These are phyloP conservation scores for Dicentrarchus labrax DNA, from an alignment of 2,113 vertebrate species.

Conservation along the genomic window DNA sequence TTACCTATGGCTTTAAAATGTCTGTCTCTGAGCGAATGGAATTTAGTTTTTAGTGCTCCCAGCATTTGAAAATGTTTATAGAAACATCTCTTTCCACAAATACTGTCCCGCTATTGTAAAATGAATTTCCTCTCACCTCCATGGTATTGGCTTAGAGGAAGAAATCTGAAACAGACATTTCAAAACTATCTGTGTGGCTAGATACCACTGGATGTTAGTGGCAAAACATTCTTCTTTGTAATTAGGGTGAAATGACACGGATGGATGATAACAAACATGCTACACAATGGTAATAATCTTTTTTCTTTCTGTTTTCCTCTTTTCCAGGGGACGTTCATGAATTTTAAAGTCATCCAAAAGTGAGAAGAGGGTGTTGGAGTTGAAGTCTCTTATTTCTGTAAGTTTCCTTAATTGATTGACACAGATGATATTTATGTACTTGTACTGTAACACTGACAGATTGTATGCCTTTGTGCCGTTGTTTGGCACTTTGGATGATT, in stretches of 20 bases:
- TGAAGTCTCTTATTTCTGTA: slow-evolving; percentile 71
- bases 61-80: background rate
- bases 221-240: background rate
- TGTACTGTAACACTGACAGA: background rate
- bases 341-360: slow-evolving; percentile 63
- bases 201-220: background rate
- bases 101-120: background rate
- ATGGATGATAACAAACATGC: background rate
- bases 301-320: slow-evolving; percentile 20
- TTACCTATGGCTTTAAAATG: no score
- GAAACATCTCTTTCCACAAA: background rate
- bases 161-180: background rate
- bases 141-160: background rate
- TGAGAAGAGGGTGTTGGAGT: slow-evolving; percentile 76
- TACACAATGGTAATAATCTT: background rate
- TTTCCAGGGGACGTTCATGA: slow-evolving; percentile 76
- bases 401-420: slow-evolving; percentile 37
- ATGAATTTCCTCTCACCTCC: no score
- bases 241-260: no score
- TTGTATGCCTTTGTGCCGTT: slow-evolving; percentile 6
- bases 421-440: background rate
- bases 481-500: slow-evolving; percentile 19
- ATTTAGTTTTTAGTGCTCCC: background rate
- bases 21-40: background rate
- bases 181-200: background rate